phyloP scores from a whole-genome alignment of 1,140 invertebrate species.

The Trinorchestia longiramus region DNA sequence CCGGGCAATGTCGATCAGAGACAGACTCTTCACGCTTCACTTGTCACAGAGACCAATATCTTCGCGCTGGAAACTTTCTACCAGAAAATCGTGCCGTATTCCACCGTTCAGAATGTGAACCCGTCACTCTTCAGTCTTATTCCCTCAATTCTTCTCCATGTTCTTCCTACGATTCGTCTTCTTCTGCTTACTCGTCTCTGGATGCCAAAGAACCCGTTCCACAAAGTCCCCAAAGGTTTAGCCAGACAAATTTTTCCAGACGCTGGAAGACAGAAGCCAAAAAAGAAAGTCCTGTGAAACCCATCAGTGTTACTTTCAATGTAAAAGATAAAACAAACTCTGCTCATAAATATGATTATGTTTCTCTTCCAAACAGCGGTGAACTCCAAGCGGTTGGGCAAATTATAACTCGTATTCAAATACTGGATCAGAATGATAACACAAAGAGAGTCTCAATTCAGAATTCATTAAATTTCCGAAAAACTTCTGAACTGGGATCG shows the following conservation, averaged over 20 bases:
- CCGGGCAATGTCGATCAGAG: neutral
- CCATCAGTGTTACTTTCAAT: neutral
- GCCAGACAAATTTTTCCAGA: neutral
- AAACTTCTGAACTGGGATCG: neutral
- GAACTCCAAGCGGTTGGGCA: constrained; percentile 4
- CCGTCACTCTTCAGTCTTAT: neutral
- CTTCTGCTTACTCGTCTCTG: constrained; percentile 19
- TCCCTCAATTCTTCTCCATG: constrained; percentile 17
- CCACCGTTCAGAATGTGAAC: neutral
- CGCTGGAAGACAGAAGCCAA: neutral
- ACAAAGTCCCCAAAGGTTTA: neutral
- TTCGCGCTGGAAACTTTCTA: neutral
- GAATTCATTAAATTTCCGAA: neutral
- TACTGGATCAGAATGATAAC: neutral
- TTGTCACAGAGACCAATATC: neutral
- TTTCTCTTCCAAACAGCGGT: neutral
- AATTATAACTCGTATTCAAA: constrained; percentile 24
- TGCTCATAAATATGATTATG: neutral
- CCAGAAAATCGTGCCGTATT: neutral
- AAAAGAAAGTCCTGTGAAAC: neutral
- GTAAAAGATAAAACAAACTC: neutral
- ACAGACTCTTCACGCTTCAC: neutral
- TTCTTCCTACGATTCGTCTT: constrained; percentile 24
- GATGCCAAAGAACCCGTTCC: neutral
- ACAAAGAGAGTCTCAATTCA: neutral